These are phyloP conservation scores for Micromys minutus DNA, from an alignment of 2,113 vertebrate species.

Conservation along the genomic window DNA sequence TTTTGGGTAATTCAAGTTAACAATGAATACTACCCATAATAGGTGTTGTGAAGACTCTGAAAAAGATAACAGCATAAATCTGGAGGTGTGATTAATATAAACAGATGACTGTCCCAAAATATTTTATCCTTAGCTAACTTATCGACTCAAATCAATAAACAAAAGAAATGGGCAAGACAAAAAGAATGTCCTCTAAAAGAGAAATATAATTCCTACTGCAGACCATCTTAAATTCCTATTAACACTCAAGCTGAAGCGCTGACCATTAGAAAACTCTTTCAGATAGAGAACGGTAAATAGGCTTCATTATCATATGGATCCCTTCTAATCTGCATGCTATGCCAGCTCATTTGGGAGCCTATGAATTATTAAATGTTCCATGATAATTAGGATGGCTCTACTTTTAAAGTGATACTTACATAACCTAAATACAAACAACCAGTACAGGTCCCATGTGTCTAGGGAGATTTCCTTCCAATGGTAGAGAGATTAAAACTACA, in stretches of 20 bases:
- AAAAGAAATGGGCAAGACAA: neutral
- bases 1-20: neutral
- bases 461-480: neutral
- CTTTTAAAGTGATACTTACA: slow-evolving; percentile 56
- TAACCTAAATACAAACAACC: slow-evolving; percentile 60
- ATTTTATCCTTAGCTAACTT: neutral
- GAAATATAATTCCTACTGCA: neutral
- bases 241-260: neutral
- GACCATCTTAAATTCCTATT: neutral
- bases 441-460: neutral
- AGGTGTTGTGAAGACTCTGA: slow-evolving; percentile 14
- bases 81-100: slow-evolving; percentile 41
- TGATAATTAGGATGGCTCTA: slow-evolving; percentile 62
- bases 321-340: slow-evolving; percentile 47
- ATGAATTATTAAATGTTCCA: slow-evolving; percentile 72
- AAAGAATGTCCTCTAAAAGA: neutral
- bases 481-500: slow-evolving; percentile 12
- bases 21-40: neutral
- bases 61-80: neutral
- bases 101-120: neutral
- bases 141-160: neutral
- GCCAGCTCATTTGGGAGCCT: slow-evolving; percentile 56
- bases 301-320: slow-evolving; percentile 60
- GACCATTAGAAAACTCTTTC: neutral
- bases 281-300: slow-evolving; percentile 39